Conservation (phyloP, 1,140 invertebrate genomes). For the Centruroides vittatus region DNA sequence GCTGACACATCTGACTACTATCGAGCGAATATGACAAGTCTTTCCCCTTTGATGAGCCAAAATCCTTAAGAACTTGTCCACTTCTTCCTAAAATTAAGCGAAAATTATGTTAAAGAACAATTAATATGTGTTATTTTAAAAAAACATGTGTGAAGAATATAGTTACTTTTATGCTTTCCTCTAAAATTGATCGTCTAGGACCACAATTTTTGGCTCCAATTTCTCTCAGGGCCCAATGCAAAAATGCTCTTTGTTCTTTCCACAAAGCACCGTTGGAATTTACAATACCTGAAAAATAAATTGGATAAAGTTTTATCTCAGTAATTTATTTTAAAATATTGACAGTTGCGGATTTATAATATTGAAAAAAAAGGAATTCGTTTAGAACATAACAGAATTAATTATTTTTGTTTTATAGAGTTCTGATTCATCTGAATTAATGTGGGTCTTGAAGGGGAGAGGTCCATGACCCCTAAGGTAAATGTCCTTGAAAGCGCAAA, state of each 20-base stretch:
- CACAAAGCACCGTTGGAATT: slow-evolving; percentile 80
- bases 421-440: no score
- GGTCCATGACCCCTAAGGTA: no score
- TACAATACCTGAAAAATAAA: slow-evolving; percentile 57
- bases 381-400: no score
- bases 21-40: slow-evolving; percentile 50
- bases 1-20: slow-evolving; percentile 62
- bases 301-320: neutral
- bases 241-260: slow-evolving; percentile 80
- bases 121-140: no score
- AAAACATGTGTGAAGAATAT: neutral
- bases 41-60: slow-evolving; percentile 42
- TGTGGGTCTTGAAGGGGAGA: no score
- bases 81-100: slow-evolving; percentile 45
- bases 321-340: no score
- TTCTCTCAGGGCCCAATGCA: slow-evolving; percentile 69
- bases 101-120: no score
- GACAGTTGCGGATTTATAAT: no score
- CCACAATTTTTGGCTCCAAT: slow-evolving; percentile 75
- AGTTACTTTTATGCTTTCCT: slow-evolving; percentile 69
- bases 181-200: slow-evolving; percentile 61
- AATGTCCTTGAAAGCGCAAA: no score
- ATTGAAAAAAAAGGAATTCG: no score
- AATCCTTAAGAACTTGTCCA: slow-evolving; percentile 49
- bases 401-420: no score